Evolutionary conservation across 1,140 invertebrate species (phyloP), one percentile per base, ranked within the genome.

Genomic region (Aphis craccivora): DNA sequence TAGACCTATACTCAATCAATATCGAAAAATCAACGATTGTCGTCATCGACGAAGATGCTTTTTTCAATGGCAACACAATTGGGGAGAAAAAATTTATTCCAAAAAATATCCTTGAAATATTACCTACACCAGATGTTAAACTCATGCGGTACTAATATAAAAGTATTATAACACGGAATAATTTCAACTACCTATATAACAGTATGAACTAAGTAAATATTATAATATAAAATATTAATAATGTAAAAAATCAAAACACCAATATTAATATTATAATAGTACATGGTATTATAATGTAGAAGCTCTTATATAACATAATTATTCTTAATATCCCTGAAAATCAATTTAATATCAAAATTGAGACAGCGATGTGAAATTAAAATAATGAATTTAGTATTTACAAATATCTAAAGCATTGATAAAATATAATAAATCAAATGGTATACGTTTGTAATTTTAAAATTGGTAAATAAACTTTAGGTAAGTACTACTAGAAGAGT

Each of bases 51-150:
- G 51, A 40, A 35, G 45, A 22, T 37, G 7, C 9, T 89, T 35
- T 89, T 89, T 53, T 51, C 45, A 53, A 89, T 53, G 9, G 8
- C 37, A 37, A 53, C 35, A 20, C n/a, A 35, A 53, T 22, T 35
- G 3, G 48, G 45, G 45, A n/a, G 40, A 37, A 53, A 37, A 51
- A 23, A 22, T 11, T 35, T 53, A 89, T 37, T 89, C n/a, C 3
- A 53, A 11, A 35, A 8, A 89, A 53, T 35, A 53, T 89, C 48
- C n/a, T 89, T 37, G 48, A 53, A 45, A 53, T 53, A 25, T 43
- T n/a, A n/a, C n/a, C n/a, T n/a, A 45, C 9, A 53, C 48, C 87
- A 89, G 48, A 89, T 89, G 87, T 89, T 89, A 35, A 48, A 48
- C 43, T 84, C 76, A 7, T 83, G 25, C n/a, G 5, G 60, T 76